Evolutionary conservation across 2,888 invertebrate genomes (phyloP).

Genomic region (Agrotis exclamationis): DNA sequence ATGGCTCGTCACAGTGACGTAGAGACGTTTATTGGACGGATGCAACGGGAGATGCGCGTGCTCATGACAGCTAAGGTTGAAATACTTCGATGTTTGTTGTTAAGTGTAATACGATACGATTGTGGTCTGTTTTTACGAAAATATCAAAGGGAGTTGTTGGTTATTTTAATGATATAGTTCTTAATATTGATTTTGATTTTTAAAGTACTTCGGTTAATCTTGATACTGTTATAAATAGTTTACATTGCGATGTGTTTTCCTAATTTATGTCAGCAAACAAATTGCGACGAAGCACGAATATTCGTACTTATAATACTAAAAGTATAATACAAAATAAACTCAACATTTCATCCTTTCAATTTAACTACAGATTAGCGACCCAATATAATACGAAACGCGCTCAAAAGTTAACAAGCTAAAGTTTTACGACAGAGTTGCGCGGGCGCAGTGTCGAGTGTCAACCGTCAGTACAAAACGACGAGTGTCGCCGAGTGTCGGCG

Average conservation of each 20-base stretch:
- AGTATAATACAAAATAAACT: neutral
- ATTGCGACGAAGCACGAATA: neutral
- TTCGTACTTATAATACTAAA: neutral
- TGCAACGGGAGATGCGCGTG: conserved; percentile 69
- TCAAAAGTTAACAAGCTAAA: conserved; percentile 70
- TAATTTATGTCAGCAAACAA: neutral
- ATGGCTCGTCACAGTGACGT: conserved; percentile 65
- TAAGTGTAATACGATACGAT: conserved; percentile 42
- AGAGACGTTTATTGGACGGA: conserved; percentile 75
- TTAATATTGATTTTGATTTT: neutral
- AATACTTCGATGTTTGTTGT: conserved; percentile 56
- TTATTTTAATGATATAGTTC: neutral
- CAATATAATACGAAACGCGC: conserved; percentile 52
- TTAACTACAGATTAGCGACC: conserved; percentile 29
- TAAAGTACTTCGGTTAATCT: neutral
- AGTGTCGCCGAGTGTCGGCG: conserved; percentile 46
- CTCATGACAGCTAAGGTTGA: conserved; percentile 54
- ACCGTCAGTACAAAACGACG: conserved; percentile 48
- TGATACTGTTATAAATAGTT: too few species aligned
- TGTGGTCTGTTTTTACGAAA: conserved; percentile 20
- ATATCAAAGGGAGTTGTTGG: conserved; percentile 10
- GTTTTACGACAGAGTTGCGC: conserved; percentile 68
- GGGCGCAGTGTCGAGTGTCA: conserved; percentile 53
- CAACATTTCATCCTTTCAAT: neutral
- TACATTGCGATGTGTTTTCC: too few species aligned